These are phyloP conservation scores for Adineta ricciae DNA, from an alignment of 2,888 invertebrate species.

Conservation along the genomic window DNA sequence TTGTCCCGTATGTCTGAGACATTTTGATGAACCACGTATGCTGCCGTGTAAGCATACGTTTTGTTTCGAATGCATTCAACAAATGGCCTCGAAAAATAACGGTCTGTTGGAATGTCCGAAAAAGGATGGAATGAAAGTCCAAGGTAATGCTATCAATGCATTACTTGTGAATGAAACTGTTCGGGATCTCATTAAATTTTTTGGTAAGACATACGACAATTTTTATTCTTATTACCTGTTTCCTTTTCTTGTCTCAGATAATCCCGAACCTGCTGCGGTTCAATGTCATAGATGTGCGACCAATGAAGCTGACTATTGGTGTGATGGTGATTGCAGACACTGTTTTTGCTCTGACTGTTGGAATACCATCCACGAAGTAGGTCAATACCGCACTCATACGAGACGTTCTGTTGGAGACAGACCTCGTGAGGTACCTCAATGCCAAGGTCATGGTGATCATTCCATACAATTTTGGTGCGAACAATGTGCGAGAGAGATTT, in stretches of 20 bases:
- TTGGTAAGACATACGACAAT: background rate
- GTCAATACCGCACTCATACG: background rate
- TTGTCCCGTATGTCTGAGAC: background rate
- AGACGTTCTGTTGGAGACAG: background rate
- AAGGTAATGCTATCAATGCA: background rate
- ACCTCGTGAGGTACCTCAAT: background rate
- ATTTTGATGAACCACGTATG: background rate
- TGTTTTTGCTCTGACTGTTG: no score
- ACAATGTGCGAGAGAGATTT: background rate
- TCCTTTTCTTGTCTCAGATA: background rate
- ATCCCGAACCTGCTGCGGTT: background rate
- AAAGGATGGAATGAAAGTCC: background rate
- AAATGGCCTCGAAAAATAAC: background rate
- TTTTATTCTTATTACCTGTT: no score
- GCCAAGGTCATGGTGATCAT: background rate
- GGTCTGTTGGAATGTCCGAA: background rate
- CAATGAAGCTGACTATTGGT: no score
- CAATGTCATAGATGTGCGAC: background rate
- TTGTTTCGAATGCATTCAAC: background rate
- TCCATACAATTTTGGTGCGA: background rate
- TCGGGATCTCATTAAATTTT: background rate
- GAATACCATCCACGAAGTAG: no score
- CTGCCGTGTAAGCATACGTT: background rate
- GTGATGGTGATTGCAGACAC: no score
- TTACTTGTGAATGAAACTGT: background rate